phyloP scores from a whole-genome alignment of 2,797 vertebrate genomes.

The Phoeniculus purpureus region DNA sequence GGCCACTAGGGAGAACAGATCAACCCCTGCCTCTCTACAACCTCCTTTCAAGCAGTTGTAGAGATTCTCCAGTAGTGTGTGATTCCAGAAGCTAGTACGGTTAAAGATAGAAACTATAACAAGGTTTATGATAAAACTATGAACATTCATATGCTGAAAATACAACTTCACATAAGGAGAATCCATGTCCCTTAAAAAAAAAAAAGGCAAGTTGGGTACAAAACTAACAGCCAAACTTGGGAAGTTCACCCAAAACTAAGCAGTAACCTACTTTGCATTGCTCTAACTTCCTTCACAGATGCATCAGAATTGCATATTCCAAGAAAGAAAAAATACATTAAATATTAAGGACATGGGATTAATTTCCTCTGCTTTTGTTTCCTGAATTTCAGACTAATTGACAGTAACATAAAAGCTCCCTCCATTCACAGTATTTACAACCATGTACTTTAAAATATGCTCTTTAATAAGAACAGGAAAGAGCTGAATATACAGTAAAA shows the following conservation, averaged over 20 bases:
- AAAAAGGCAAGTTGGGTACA: background rate
- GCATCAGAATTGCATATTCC: background rate
- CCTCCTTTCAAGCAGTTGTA: too few species aligned
- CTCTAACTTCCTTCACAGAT: background rate
- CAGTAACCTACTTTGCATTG: background rate
- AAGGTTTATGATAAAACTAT: background rate
- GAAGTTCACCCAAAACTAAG: constrained; percentile 40
- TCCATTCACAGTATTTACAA: constrained; percentile 48
- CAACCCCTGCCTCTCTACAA: too few species aligned
- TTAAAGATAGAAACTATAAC: background rate
- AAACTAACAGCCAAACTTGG: constrained; percentile 33
- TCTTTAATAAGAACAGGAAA: constrained; percentile 58
- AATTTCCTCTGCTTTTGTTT: background rate
- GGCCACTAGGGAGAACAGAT: too few species aligned
- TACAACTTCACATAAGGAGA: background rate
- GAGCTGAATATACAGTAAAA: constrained; percentile 66
- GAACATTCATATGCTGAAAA: background rate
- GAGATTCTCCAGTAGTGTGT: background rate
- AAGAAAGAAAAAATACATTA: background rate
- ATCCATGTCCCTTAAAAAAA: background rate
- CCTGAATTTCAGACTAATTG: constrained; percentile 26
- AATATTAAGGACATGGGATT: background rate
- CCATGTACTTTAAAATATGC: background rate
- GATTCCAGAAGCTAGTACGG: background rate
- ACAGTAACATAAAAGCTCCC: constrained; percentile 59